A percentile compares a stretch with the other conserved stretches of the same genome.
Evolutionary conservation across 2,797 vertebrate genomes (phyloP).

Genomic region (Pseudochromis fuscus): DNA sequence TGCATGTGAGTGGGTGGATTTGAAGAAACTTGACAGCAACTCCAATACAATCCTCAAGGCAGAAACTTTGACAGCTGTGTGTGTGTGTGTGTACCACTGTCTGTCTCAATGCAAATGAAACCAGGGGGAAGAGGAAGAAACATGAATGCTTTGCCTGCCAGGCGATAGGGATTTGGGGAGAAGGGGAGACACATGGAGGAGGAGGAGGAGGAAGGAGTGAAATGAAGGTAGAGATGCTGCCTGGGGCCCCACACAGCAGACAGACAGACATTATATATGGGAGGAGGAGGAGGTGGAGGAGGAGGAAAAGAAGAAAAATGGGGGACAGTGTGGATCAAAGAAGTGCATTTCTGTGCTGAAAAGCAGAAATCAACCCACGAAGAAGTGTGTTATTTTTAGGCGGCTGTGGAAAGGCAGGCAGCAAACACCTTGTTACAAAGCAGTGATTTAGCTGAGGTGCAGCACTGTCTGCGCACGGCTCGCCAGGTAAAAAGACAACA

Average conservation of each 20-base stretch:
- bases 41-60: conserved; percentile 66
- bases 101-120: conserved; percentile 50
- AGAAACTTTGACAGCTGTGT: conserved; percentile 67
- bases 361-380: not conserved
- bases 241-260: conserved; percentile 68
- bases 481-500: not conserved
- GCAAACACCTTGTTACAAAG: conserved; percentile 67
- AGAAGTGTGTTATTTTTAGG: conserved; percentile 9
- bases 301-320: not conserved
- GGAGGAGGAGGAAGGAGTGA: conserved; percentile 42
- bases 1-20: conserved; percentile 52
- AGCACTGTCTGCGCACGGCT: conserved; percentile 8
- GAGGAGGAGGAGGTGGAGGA: conserved; percentile 33
- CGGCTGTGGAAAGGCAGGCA: conserved; percentile 19
- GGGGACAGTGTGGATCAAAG: conserved; percentile 47
- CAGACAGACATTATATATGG: conserved; percentile 62
- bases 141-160: conserved; percentile 54
- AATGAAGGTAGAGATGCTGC: conserved; percentile 76
- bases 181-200: conserved; percentile 38
- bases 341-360: conserved; percentile 30
- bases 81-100: conserved; percentile 31
- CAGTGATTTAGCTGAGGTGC: conserved; percentile 66
- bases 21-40: conserved; percentile 77
- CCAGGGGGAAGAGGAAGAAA: conserved; percentile 17
- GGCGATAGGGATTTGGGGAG: conserved; percentile 64